A percentile compares a stretch with the other conserved stretches of the same genome.
Conservation (phyloP, 2,888 invertebrate species). For the Helleia helle region DNA sequence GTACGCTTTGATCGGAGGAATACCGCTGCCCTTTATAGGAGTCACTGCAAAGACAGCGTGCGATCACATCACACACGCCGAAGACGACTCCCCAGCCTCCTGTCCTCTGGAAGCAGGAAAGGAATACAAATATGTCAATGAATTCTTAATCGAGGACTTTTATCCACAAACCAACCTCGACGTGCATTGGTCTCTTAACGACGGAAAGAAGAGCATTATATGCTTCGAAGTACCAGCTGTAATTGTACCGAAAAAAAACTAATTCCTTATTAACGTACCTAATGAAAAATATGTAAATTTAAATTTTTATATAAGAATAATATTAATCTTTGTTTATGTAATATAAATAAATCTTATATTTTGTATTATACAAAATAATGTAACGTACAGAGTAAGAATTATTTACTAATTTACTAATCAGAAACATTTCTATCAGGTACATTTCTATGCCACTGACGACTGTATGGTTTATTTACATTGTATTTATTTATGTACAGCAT, state of each 20-base stretch:
- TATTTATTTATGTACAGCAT: no score
- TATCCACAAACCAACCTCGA: conserved; percentile 62
- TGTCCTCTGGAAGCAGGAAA: conserved; percentile 78
- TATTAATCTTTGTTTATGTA: no score
- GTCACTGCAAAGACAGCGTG: conserved; percentile 80
- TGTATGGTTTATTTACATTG: no score
- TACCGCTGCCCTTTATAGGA: conserved; percentile 82
- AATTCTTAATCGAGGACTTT: conserved; percentile 56
- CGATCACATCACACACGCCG: conserved; percentile 42
- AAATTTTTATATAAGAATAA: no score
- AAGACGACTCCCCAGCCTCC: conserved; percentile 64
- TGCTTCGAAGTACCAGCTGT: conserved; percentile 80
- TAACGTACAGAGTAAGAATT: not conserved
- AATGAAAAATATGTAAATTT: not conserved
- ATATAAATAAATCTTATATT: not conserved
- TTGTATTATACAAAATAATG: not conserved
- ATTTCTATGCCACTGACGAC: no score
- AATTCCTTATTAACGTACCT: not conserved
- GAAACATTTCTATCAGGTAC: no score
- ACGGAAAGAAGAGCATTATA: conserved; percentile 53
- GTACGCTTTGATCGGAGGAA: conserved; percentile 52
- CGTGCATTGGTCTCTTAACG: conserved; percentile 77
- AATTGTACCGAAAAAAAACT: conserved; percentile 34
- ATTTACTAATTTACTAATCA: no score
- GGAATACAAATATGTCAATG: conserved; percentile 79